Evolutionary conservation across 1,140 invertebrate species (phyloP), one percentile per base, ranked within the genome.

Genomic region (Batillaria attramentaria): DNA sequence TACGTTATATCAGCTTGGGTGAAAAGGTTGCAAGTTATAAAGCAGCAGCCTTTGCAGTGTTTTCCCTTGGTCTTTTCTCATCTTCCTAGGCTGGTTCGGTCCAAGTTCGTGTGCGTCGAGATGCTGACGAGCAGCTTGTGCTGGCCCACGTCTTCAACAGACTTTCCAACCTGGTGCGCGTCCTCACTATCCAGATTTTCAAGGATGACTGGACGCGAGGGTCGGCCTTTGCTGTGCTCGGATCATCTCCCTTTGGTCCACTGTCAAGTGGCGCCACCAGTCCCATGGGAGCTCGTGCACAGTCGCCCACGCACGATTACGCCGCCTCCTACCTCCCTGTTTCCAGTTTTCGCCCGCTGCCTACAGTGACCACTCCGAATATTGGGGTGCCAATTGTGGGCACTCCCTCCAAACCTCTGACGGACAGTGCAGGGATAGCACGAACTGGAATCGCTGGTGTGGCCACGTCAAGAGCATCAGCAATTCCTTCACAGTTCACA

Each of bases 101-200:
- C 13, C 92, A 94, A 85, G 94, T 94, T 3, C 88, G 94, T 42
- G 92, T 94, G 3, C 86, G 94, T 72, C 87, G 93, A 46, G 94
- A 95, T 88, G 94, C 94, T 6, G 92, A 95, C 88, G 94, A 94
- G 87, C 93, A 94, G 85, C 84, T 93, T 78, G 94, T 94, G 16
- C 86, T 94, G 41, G 91, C 92, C 10, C 93, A 93, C 84, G 92
- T 94, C 35, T 92, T 92, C 79, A 92, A 93, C 80, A 91, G 93
- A 68, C 90, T 94, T 5, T 92, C 92, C 20, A 91, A 90, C 70
- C 86, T 94, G 43, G 92, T 94, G 10, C 90, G 91, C 35, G 89
- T 90, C 16, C 88, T 94, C n/a, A 93, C 92, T 1, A 92, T 94
- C 31, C 92, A 94, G 85, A 92, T 94, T 73, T 93, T 93, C 81